Evolutionary conservation across 2,888 invertebrate genomes (phyloP), one percentile per base, ranked within the genome.

Genomic region (Kuschelorhynchus macadamiae): DNA sequence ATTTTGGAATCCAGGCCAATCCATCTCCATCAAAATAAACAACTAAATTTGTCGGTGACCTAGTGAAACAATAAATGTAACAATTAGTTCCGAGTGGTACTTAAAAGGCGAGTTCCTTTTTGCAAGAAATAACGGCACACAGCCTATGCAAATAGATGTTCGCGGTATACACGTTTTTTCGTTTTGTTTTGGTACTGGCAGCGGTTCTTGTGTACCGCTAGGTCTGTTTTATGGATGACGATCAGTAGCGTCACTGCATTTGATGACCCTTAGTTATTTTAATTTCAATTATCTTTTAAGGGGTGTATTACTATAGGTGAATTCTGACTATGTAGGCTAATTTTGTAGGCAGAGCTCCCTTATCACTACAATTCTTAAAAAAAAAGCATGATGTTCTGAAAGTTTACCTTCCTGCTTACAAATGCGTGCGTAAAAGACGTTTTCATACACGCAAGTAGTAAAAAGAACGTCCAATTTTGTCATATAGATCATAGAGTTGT

Each of bases 141-240:
- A 36, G 50, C 17, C 41, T 60, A 63, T 63, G 63, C 63, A 63
- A 63, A 63, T 63, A 49, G 47, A 20, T 18, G 42, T 30, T 53
- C 44, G 44, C 52, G 36, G 20, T 52, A 39, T 52, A 52, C 12
- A 39, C 39, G 36, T 49, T 49, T 50, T 47, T 64, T 64, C 50
- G 30, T 49, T 61, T 64, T 64, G 49, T 64, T 64, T 64, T 64
- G 56, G 64, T 57, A 62, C 61, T 47, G 52, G 62, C 50, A 67
- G 67, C 67, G 67, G 67, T 67, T 62, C 57, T 46, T 59, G 12
- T 46, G 67, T 63, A 67, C 67, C 67, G 67, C 62, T 67, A 67
- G 49, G 16, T 61, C 42, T 53, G 53, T 41, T 67, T 67, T 61
- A 67, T 67, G 60, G 60, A 49, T 39, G 16, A 25, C 17, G 7